Evolutionary conservation across 2,797 vertebrate genomes (phyloP).

Genomic region (Sebastes trivittatus): DNA sequence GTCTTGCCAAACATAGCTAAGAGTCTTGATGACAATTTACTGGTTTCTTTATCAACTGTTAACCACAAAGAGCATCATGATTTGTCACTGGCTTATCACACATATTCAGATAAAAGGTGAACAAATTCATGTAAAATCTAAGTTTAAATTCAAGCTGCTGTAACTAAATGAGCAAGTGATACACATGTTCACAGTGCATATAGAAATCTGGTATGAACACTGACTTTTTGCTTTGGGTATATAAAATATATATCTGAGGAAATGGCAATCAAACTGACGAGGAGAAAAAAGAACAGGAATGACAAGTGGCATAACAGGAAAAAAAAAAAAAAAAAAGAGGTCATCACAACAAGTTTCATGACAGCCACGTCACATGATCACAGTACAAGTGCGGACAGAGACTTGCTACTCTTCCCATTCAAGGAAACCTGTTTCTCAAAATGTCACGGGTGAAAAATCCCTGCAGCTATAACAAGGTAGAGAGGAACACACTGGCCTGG

Average conservation of each 20-base stretch:
- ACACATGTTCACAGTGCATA: background rate
- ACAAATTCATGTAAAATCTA: background rate
- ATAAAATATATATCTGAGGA: background rate
- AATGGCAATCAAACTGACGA: background rate
- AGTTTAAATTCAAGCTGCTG: background rate
- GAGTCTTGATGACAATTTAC: background rate
- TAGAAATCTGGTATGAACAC: background rate
- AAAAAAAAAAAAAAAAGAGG: background rate
- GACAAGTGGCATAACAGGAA: background rate
- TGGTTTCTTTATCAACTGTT: background rate
- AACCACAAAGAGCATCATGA: background rate
- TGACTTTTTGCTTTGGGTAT: background rate
- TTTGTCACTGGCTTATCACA: background rate
- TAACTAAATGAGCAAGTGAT: background rate
- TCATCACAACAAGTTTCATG: background rate
- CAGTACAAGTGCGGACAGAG: background rate
- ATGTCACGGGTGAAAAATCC: slow-evolving; percentile 18
- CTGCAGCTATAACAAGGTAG: slow-evolving; percentile 23
- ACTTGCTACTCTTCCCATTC: slow-evolving; percentile 1
- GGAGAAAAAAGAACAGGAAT: background rate
- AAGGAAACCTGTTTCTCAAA: slow-evolving; percentile 63
- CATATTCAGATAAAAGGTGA: background rate
- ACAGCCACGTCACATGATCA: background rate
- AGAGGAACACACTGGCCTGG: slow-evolving; percentile 10
- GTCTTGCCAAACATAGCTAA: background rate